Conservation (phyloP, 2,113 vertebrate genomes). For the Cyanoramphus novaezelandiae region DNA sequence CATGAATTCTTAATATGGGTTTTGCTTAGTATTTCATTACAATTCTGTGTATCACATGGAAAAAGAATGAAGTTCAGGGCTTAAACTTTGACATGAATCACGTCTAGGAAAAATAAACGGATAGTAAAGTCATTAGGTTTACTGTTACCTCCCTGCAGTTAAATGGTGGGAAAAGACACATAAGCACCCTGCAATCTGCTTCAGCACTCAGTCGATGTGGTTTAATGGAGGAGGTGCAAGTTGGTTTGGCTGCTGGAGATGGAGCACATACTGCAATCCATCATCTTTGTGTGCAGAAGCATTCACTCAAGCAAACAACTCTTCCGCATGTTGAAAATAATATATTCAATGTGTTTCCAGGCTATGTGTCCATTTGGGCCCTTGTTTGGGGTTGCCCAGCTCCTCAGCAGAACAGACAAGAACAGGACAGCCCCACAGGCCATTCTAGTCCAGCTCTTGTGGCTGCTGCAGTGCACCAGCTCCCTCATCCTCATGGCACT, state of each 20-base stretch:
- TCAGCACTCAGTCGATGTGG: not conserved
- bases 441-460: rapidly evolving
- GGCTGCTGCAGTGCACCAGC: not conserved
- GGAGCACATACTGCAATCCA: not conserved
- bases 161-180: not conserved
- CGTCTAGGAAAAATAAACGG: not conserved
- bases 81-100: not conserved
- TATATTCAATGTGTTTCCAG: not conserved
- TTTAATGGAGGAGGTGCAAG: not conserved
- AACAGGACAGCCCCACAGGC: rapidly evolving
- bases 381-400: not conserved
- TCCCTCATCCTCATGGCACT: rapidly evolving
- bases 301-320: rapidly evolving
- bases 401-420: not conserved
- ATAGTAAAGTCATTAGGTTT: not conserved
- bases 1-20: not conserved
- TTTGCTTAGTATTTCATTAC: not conserved
- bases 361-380: rapidly evolving
- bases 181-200: not conserved
- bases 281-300: not conserved
- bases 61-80: not conserved
- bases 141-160: not conserved
- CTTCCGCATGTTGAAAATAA: not conserved
- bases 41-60: not conserved
- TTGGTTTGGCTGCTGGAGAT: not conserved